Evolutionary conservation across 92 coral and sea anemone genomes (phyloP).

Genomic region (Phenganax marumi): DNA sequence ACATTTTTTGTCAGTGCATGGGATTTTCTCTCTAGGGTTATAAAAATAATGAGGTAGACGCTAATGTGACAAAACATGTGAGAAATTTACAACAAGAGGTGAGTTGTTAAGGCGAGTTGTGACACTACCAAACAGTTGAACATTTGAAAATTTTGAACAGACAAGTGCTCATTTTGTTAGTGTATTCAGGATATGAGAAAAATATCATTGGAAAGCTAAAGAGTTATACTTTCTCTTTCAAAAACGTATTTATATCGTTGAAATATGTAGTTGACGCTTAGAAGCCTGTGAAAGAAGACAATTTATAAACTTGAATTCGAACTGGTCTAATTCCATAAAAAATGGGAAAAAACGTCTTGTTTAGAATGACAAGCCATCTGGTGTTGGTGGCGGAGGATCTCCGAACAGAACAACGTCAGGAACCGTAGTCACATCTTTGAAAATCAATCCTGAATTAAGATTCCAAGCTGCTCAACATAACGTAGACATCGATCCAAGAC

Average conservation of each 20-base stretch:
- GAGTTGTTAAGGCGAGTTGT: not conserved
- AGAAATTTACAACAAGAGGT: slow-evolving; percentile 68
- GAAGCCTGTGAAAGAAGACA: too few species aligned
- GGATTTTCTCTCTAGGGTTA: slow-evolving; percentile 20
- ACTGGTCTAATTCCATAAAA: too few species aligned
- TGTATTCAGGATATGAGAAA: too few species aligned
- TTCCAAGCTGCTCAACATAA: slow-evolving; percentile 64
- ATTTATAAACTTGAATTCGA: too few species aligned
- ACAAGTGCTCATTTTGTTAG: too few species aligned
- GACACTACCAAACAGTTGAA: too few species aligned
- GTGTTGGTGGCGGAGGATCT: slow-evolving; percentile 82
- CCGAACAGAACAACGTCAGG: slow-evolving; percentile 91
- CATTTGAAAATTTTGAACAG: too few species aligned
- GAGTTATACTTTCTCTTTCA: too few species aligned
- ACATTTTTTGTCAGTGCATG: not conserved
- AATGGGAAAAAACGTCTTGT: not conserved
- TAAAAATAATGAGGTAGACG: slow-evolving; percentile 45
- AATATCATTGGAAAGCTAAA: too few species aligned
- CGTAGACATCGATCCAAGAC: slow-evolving; percentile 58
- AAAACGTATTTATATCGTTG: too few species aligned
- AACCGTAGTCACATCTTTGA: slow-evolving; percentile 56
- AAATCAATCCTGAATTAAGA: slow-evolving; percentile 74
- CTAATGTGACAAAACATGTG: slow-evolving; percentile 69
- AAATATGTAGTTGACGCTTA: too few species aligned
- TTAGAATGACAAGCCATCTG: slow-evolving; percentile 56